A percentile compares a stretch with the other conserved stretches of the same genome.
Conservation (phyloP, 1,140 invertebrate species). For the Brachionus rubens region DNA sequence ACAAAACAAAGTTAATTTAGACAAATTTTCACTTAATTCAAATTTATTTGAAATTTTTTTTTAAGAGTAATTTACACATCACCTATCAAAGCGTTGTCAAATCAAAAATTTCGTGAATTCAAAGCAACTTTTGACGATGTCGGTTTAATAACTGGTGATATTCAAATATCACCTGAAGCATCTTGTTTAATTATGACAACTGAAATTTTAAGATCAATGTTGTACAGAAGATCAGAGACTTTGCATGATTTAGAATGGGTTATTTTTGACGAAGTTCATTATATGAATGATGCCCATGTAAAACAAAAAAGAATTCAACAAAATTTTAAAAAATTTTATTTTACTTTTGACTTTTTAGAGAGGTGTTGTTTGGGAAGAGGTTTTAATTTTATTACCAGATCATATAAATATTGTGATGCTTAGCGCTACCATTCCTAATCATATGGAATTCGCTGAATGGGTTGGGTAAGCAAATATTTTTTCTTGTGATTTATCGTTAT, state of each 20-base stretch:
- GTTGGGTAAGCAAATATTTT: slow-evolving; percentile 68
- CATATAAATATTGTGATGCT: slow-evolving; percentile 94
- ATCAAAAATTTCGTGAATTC: slow-evolving; percentile 98
- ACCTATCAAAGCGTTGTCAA: slow-evolving; percentile 97
- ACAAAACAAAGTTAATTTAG: slow-evolving; percentile 74
- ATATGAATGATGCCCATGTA: slow-evolving; percentile 93
- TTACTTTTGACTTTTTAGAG: slow-evolving; percentile 64
- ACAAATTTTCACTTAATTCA: not conserved
- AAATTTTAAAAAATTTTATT: not conserved
- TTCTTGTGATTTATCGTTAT: not conserved
- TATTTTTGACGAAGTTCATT: slow-evolving; percentile 99
- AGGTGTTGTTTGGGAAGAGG: slow-evolving; percentile 99
- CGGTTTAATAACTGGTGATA: slow-evolving; percentile 88
- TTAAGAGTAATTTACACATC: slow-evolving; percentile 97
- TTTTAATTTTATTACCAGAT: slow-evolving; percentile 86
- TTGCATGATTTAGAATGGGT: slow-evolving; percentile 95
- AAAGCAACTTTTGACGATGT: slow-evolving; percentile 81
- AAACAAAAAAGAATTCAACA: not conserved
- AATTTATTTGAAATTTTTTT: slow-evolving; percentile 52
- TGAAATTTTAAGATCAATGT: slow-evolving; percentile 93
- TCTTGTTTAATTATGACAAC: slow-evolving; percentile 98
- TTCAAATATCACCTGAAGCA: slow-evolving; percentile 87
- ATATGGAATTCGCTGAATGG: slow-evolving; percentile 93
- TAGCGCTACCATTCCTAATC: slow-evolving; percentile 96
- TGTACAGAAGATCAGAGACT: slow-evolving; percentile 90